Evolutionary conservation across 92 coral and sea anemone species (phyloP), one percentile per base, ranked within the genome.

Genomic region (Parazoanthus atlanticus): DNA sequence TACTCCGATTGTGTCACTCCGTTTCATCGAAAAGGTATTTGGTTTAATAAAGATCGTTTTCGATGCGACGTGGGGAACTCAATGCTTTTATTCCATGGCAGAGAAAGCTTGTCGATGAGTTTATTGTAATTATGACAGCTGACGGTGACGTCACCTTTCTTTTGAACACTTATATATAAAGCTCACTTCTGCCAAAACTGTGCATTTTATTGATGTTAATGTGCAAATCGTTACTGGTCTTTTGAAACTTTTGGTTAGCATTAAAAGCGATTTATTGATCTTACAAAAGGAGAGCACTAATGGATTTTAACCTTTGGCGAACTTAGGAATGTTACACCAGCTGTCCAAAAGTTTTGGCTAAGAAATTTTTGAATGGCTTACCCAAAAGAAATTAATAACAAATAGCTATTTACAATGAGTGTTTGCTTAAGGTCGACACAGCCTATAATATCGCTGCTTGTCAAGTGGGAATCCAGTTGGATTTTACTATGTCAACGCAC

Each of bases 361-460:
- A 83, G 78, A 56, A 58, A 40, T 84, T 84, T 38, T 49, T 84
- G 78, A 84, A 84, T 69, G 78, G 76, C 79, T 82, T 69, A 77
- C 69, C 83, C 56, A 32, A 38, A 74, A 73, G 78, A 95, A 92
- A 92, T 94, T 95, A 92, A 93, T 93, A 92, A 79, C 93, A 89
- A 90, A 86, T 84, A 80, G 69, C 29, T 93, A 86, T 93, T 95
- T 92, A 82, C 82, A 67, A 61, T 76, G 30, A 33, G 76, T 93
- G 93, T 95, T 95, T 95, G 90, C 96, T 64, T 71, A 80, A 71
- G 34, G 49, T 81, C 84, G 46, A 12, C 58, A 61, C 71, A 91
- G 88, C 98, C 98, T 95, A 95, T 95, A 89, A 91, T 76, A 81
- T 90, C 40, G 78, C 95, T 85, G 89, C 91, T 85, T 86, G 89